Evolutionary conservation across 2,113 vertebrate species (phyloP).

Genomic region (Serinus canaria): DNA sequence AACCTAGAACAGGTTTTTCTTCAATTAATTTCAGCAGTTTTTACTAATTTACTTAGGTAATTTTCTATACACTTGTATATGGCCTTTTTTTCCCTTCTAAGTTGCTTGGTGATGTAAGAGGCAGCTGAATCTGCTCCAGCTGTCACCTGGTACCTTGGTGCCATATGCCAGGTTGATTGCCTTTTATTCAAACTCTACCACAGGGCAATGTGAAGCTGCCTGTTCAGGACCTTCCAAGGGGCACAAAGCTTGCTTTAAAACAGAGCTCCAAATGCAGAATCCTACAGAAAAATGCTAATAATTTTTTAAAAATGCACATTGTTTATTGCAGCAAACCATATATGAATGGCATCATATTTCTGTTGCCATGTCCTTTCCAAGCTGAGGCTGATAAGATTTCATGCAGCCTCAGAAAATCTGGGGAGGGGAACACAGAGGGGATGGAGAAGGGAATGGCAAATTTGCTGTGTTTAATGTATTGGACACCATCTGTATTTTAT

Average conservation of each 20-base stretch:
- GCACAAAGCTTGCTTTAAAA: background rate
- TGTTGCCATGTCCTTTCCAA: background rate
- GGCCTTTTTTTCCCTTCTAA: background rate
- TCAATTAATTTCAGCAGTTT: background rate
- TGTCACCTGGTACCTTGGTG: background rate
- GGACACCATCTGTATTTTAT: constrained; percentile 77
- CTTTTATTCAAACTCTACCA: background rate
- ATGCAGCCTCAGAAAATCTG: constrained; percentile 31
- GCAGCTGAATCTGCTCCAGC: background rate
- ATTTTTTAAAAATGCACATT: background rate
- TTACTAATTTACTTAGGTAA: background rate
- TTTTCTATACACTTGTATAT: background rate
- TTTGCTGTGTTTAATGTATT: constrained; percentile 65
- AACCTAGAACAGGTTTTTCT: background rate
- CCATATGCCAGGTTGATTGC: background rate
- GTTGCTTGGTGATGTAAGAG: background rate
- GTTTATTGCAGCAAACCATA: background rate
- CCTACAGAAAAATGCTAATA: background rate
- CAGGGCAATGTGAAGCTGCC: background rate
- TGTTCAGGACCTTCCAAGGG: background rate
- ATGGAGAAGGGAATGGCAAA: constrained; percentile 60
- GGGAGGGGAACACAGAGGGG: background rate
- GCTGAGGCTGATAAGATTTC: constrained; percentile 53
- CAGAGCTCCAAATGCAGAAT: background rate
- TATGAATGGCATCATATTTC: constrained; percentile 20